Evolutionary conservation across 2,888 invertebrate genomes (phyloP).

Genomic region (Julus scanicus): DNA sequence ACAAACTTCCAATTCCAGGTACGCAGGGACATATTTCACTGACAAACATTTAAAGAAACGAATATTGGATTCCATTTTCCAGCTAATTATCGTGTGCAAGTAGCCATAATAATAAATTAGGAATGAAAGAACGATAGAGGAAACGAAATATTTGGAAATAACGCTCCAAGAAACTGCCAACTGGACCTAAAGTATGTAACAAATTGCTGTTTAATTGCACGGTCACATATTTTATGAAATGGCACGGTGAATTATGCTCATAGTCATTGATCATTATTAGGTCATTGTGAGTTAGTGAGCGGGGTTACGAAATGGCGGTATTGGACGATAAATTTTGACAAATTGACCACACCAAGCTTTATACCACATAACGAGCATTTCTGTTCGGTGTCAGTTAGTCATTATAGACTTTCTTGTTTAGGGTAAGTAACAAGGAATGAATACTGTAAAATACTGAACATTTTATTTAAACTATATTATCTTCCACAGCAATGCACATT

Average conservation of each 20-base stretch:
- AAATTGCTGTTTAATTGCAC: constrained; percentile 34
- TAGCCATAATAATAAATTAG: constrained; percentile 34
- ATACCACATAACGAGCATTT: neutral
- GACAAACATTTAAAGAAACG: constrained; percentile 43
- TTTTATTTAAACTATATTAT: too few species aligned
- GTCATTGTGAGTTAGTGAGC: neutral
- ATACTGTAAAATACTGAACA: neutral
- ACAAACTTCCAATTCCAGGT: constrained; percentile 11
- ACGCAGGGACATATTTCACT: constrained; percentile 11
- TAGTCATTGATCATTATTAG: neutral
- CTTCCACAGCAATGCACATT: too few species aligned
- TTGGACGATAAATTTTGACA: neutral
- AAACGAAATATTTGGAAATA: neutral
- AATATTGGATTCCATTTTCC: constrained; percentile 6
- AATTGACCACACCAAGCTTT: neutral
- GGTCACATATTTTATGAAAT: constrained; percentile 12
- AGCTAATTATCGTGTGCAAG: constrained; percentile 38
- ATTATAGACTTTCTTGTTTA: neutral
- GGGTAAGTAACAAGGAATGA: neutral
- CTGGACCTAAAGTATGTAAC: neutral
- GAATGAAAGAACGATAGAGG: constrained; percentile 15
- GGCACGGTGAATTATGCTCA: neutral
- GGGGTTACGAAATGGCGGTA: neutral
- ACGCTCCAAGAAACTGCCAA: neutral
- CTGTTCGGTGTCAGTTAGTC: neutral